Evolutionary conservation across 2,113 vertebrate genomes (phyloP).

Genomic region (Plecotus auritus): DNA sequence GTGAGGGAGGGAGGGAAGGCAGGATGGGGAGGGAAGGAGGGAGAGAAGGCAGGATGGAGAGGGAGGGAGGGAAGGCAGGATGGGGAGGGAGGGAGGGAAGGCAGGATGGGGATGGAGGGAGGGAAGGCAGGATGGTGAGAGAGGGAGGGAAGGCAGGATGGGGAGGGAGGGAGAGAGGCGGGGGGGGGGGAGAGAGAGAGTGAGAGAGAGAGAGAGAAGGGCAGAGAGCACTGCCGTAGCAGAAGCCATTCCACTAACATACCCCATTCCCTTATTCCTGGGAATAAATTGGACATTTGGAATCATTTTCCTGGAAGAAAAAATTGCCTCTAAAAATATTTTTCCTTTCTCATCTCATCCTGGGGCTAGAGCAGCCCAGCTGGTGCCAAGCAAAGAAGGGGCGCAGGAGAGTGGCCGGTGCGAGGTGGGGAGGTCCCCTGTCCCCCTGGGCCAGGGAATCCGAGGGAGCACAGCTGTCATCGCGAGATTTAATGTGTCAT

Average conservation of each 20-base stretch:
- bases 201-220: background rate
- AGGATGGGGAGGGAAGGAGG: background rate
- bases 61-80: too few species aligned
- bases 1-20: rapidly evolving
- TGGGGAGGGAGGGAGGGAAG: rapidly evolving
- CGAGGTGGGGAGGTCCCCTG: background rate
- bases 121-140: background rate
- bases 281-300: constrained; percentile 38
- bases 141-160: too few species aligned
- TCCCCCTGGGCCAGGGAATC: background rate
- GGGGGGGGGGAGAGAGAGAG: too few species aligned
- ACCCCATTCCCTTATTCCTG: background rate
- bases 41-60: background rate
- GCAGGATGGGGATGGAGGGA: background rate
- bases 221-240: rapidly evolving
- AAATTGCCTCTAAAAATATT: constrained; percentile 54
- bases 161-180: background rate
- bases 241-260: background rate
- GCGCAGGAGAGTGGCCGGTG: background rate
- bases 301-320: constrained; percentile 50
- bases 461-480: rapidly evolving
- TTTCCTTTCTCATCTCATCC: constrained; percentile 34
- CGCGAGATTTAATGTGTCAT: rapidly evolving
- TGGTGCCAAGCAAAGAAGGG: background rate
- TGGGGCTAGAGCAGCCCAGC: constrained; percentile 13